Base-by-base conservation (phyloP, 1,140 invertebrate genomes). In the Leptinotarsa defecta region DNA sequence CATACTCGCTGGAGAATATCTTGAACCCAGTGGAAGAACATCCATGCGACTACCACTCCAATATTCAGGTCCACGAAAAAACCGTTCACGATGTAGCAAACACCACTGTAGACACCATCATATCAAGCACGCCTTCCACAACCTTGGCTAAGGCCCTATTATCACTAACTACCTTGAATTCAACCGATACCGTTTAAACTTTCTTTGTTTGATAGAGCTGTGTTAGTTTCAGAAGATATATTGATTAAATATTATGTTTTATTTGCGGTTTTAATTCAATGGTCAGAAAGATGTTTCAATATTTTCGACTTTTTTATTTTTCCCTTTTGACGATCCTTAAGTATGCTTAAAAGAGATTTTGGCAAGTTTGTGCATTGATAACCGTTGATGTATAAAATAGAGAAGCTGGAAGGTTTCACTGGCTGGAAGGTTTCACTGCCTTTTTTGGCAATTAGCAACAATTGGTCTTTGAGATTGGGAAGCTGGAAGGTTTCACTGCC, bases 1-100 rank as follows among this genome's bases (percentile, higher is more conserved):
- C 95, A 1, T 97, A 96, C 81, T 86, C 95, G 13, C 86, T 96
- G 71, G 91, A 96, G 81, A 89, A 90, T 3, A 89, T 92, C 83
- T 84, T 95, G 48, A 77, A 73, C 27, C 76, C 78, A 4, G 63
- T 79, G 13, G 76, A 79, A 19, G 76, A 77, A 22, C 80, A 81
- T 74, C 78, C 74, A 3, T 81, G 78, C 73, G 73, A 48, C 4
- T 43, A 49, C 34, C 27, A 8, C 3, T 13, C 67, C 4, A 34
- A 48, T 43, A 68, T 19, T 17, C 43, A 34, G 15, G n/a, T 57
- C 15, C 52, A 57, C 6, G 52, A 17, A 57, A 57, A 57, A 57
- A 19, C 52, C 6, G 52, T 57, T 15, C 13, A 57, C 17, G 17
- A 57, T 17, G n/a, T 48, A 5, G 43, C 4, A 13, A 43, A 43